These are phyloP conservation scores for Cirrhinus mrigala DNA, from an alignment of 2,797 vertebrate species.

Conservation along the genomic window DNA sequence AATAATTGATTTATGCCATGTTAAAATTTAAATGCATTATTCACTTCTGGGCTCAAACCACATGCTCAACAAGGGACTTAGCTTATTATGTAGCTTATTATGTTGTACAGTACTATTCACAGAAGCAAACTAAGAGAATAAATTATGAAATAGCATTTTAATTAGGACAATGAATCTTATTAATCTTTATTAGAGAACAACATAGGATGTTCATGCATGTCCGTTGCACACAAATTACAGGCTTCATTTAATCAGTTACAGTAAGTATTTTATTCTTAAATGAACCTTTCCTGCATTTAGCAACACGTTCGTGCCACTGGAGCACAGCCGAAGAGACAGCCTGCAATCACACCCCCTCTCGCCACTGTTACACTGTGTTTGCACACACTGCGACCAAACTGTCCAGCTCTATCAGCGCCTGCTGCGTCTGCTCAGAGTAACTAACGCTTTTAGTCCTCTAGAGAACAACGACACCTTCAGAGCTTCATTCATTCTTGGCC, in stretches of 20 bases:
- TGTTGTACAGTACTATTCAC: neutral
- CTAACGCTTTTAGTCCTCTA: neutral
- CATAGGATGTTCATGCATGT: neutral
- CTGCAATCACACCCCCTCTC: conserved; percentile 27
- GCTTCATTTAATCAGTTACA: neutral
- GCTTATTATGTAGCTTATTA: neutral
- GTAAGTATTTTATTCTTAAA: neutral
- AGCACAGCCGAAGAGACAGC: conserved; percentile 29
- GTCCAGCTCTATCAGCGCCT: neutral
- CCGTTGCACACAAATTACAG: neutral
- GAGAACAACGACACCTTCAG: neutral
- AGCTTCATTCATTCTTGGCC: neutral
- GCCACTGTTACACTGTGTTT: conserved; percentile 30
- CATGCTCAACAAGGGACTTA: neutral
- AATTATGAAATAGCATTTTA: neutral
- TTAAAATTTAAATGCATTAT: conserved; percentile 9
- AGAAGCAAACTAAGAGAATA: neutral
- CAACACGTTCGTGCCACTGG: conserved; percentile 7
- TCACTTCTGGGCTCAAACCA: neutral
- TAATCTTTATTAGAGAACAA: neutral
- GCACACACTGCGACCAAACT: conserved; percentile 27
- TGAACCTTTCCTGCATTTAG: neutral
- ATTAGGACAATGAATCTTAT: neutral
- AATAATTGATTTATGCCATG: neutral
- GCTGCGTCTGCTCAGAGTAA: conserved; percentile 9